Evolutionary conservation across 2,888 invertebrate genomes (phyloP), one percentile per base, ranked within the genome.

Genomic region (Desoria tigrina): DNA sequence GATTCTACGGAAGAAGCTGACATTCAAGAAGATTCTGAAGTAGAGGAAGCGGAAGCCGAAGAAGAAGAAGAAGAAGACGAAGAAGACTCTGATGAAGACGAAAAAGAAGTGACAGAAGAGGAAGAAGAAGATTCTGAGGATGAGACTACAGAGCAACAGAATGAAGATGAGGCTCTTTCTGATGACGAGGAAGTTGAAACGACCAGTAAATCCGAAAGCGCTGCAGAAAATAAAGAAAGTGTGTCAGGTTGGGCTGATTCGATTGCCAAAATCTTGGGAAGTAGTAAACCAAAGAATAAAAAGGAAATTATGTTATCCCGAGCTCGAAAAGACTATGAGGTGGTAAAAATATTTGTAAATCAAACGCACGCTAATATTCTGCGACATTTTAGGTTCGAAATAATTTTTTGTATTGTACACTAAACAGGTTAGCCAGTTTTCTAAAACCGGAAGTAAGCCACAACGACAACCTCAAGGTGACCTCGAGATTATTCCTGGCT

Each of bases 401-500:
- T 11, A 24, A 51, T 28, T 28, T 53, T 28, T 23, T 57, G 2
- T 64, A 2, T 37, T 1, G 3, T 55, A 4, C 26, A 61, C 51
- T 61, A 3, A 61, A 57, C 32, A 62, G 58, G 18, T 28, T n/a
- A 23, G n/a, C 26, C 57, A 6, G 23, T 39, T 28, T 18, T 27
- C 9, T 21, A 66, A 57, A 18, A 53, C 23, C 28, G 50, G 50
- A 28, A 32, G n/a, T 6, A 55, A 28, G 32, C 11, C n/a, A 16
- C 4, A n/a, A n/a, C n/a, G 9, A 9, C 37, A 32, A 58, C 61
- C 42, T 62, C 51, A 42, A 37, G 37, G n/a, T 57, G 57, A 55
- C 24, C 89, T 90, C 81, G 88, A 90, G 81, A 84, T 90, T 14
- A 63, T 42, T n/a, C 55, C 39, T 6, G 59, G 62, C 1, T 45